Percentiles rank a stretch among this genome's conserved stretches.
Conservation (phyloP, 2,888 invertebrate genomes). For the Nephrotoma appendiculata region DNA sequence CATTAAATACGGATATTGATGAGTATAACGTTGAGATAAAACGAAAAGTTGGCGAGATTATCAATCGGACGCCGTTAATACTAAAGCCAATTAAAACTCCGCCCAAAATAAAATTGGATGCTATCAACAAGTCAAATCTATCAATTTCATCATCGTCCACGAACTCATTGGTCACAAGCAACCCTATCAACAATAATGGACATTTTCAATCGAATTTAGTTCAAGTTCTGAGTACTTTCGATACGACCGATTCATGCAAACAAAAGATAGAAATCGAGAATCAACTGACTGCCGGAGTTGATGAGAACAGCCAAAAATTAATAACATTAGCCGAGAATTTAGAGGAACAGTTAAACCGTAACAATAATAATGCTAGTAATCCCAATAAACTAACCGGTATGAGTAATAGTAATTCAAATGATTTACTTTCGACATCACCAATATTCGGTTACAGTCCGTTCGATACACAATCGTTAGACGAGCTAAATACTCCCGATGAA, state of each 20-base stretch:
- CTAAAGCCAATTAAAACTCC: conserved; percentile 50
- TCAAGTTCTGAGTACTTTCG: neutral
- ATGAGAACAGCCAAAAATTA: neutral
- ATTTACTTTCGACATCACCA: conserved; percentile 44
- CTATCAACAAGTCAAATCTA: conserved; percentile 18
- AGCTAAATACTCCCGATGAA: conserved; percentile 45
- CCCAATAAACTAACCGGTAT: conserved; percentile 5
- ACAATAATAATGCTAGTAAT: neutral
- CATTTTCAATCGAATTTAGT: conserved; percentile 26
- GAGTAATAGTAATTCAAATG: conserved; percentile 24
- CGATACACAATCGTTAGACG: conserved; percentile 43
- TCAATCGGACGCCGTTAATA: conserved; percentile 59
- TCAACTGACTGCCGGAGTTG: neutral
- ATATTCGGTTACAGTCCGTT: conserved; percentile 37
- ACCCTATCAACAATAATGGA: conserved; percentile 12
- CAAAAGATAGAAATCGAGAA: neutral
- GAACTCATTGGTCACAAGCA: neutral
- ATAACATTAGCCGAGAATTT: conserved; percentile 3
- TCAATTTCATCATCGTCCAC: neutral
- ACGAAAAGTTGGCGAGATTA: conserved; percentile 53
- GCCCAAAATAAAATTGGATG: conserved; percentile 12
- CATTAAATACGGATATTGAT: conserved; percentile 52
- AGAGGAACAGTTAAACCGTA: neutral
- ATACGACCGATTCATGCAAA: neutral
- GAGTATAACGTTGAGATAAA: conserved; percentile 64